A percentile compares a stretch with the other conserved stretches of the same genome.
phyloP scores from a whole-genome alignment of 2,888 invertebrate genomes.

The Boloria selene region DNA sequence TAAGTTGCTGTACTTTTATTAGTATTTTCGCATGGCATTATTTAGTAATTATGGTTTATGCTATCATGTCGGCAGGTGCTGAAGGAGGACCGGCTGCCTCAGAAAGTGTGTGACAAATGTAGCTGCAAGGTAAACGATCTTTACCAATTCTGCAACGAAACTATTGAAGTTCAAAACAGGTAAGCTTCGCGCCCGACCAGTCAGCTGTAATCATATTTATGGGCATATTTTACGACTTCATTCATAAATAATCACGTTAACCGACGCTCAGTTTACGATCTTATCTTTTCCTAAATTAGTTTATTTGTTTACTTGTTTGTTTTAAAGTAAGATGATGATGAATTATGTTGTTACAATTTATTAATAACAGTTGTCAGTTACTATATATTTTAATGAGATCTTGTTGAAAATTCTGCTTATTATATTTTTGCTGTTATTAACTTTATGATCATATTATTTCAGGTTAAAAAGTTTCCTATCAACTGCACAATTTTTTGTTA shows the following conservation, averaged over 20 bases:
- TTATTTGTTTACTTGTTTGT: slow-evolving; percentile 14
- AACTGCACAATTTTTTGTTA: slow-evolving; percentile 17
- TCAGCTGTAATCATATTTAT: slow-evolving; percentile 31
- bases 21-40: slow-evolving; percentile 20
- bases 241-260: slow-evolving; percentile 19
- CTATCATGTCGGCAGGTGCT: slow-evolving; percentile 77
- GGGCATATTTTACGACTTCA: slow-evolving; percentile 28
- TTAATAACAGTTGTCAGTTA: background rate
- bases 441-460: slow-evolving; percentile 8
- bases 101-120: slow-evolving; percentile 87
- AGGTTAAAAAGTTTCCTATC: slow-evolving; percentile 25
- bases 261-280: background rate
- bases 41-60: slow-evolving; percentile 23
- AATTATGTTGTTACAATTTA: slow-evolving; percentile 2
- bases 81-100: slow-evolving; percentile 85
- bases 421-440: background rate
- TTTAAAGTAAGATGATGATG: background rate
- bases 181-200: slow-evolving; percentile 49
- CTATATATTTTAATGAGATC: too few species aligned
- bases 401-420: background rate
- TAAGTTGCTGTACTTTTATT: slow-evolving; percentile 53
- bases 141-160: slow-evolving; percentile 87
- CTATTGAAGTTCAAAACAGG: slow-evolving; percentile 85
- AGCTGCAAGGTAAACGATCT: slow-evolving; percentile 87
- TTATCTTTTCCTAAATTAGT: slow-evolving; percentile 20